phyloP scores from a whole-genome alignment of 2,888 invertebrate species.

The Conistra vaccinii region DNA sequence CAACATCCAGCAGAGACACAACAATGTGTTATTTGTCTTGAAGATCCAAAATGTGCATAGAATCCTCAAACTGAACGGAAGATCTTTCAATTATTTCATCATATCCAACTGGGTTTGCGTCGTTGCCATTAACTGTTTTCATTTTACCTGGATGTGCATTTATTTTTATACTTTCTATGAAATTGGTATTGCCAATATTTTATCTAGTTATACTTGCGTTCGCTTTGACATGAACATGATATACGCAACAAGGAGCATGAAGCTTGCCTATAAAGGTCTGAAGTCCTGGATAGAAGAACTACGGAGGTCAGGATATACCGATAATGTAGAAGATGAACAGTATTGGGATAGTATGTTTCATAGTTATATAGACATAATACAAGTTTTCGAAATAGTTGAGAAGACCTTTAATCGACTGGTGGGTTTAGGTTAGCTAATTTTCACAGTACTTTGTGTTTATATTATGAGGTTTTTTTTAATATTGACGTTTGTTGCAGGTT shows the following conservation, averaged over 20 bases:
- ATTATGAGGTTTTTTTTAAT: background rate
- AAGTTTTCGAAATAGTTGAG: conserved; percentile 24
- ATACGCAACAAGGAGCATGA: conserved; percentile 17
- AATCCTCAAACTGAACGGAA: conserved; percentile 13
- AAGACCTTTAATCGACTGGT: conserved; percentile 15
- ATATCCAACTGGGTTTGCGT: conserved; percentile 25
- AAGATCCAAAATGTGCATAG: conserved; percentile 29
- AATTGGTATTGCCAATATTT: background rate
- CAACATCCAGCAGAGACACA: conserved; percentile 20
- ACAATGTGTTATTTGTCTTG: conserved; percentile 35
- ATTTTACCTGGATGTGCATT: background rate
- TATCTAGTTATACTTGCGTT: background rate
- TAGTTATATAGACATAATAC: conserved; percentile 10
- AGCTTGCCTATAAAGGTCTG: background rate
- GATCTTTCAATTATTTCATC: background rate
- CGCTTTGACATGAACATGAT: conserved; percentile 26
- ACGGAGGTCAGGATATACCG: conserved; percentile 1
- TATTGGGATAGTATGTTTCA: conserved; percentile 25
- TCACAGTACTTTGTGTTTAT: background rate
- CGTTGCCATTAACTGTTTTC: conserved; percentile 4
- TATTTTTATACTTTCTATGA: background rate
- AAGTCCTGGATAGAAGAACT: conserved; percentile 11
- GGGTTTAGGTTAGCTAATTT: background rate
- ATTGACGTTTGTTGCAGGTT: conserved; percentile 1
- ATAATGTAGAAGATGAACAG: background rate